These are phyloP conservation scores for Eleutherodactylus coqui DNA, from an alignment of 2,797 vertebrate species.

Conservation along the genomic window DNA sequence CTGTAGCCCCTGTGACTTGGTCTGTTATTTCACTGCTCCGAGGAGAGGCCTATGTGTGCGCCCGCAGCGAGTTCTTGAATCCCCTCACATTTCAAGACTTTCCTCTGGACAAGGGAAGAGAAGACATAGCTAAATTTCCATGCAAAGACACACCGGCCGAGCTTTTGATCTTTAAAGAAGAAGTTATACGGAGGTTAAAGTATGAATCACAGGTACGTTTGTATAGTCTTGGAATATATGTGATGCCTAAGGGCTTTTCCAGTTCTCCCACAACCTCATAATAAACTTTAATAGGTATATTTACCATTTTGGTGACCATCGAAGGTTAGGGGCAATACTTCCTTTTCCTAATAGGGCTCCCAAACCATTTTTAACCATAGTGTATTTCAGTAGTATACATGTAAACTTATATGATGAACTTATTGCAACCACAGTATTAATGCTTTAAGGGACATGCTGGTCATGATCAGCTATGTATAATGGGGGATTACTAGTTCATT, in stretches of 20 bases:
- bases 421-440: not conserved
- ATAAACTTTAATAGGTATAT: not conserved
- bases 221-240: not conserved
- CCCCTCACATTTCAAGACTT: slow-evolving; percentile 73
- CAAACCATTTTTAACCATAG: not conserved
- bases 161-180: slow-evolving; percentile 75
- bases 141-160: slow-evolving; percentile 74
- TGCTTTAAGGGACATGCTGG: not conserved
- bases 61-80: slow-evolving; percentile 79
- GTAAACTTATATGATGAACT: not conserved
- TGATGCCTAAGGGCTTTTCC: not conserved
- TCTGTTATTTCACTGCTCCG: slow-evolving; percentile 79
- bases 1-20: slow-evolving; percentile 79
- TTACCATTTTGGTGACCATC: not conserved
- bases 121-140: slow-evolving; percentile 76
- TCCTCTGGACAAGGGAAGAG: slow-evolving; percentile 63
- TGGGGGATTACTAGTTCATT: too few species aligned
- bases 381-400: not conserved
- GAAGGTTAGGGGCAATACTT: not conserved
- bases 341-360: not conserved
- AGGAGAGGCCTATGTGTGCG: slow-evolving; percentile 79
- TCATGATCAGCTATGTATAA: not conserved
- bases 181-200: slow-evolving; percentile 83
- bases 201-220: slow-evolving; percentile 92
- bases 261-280: not conserved